phyloP scores from a whole-genome alignment of 2,797 vertebrate genomes.

The Phalanger gymnotis region DNA sequence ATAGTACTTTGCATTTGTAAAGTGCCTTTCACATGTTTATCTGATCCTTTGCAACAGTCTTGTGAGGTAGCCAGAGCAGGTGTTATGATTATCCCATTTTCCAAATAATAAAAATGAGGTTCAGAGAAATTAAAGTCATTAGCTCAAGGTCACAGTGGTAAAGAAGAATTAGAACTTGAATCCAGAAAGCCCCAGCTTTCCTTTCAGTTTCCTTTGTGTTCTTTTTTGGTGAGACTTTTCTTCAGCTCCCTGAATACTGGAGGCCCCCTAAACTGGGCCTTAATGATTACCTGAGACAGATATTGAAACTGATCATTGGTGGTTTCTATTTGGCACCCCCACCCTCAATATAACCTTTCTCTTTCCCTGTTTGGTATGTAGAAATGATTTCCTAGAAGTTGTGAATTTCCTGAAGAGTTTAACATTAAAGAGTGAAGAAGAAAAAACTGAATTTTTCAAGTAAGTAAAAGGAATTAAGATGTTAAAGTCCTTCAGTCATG shows the following conservation, averaged over 20 bases:
- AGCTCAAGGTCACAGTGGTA: not conserved
- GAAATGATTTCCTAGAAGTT: slow-evolving; percentile 98
- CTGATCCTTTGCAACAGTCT: not conserved
- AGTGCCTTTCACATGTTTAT: not conserved
- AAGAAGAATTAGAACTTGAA: not conserved
- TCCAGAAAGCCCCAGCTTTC: not conserved
- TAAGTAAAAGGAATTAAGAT: slow-evolving; percentile 84
- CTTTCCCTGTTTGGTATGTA: slow-evolving; percentile 76
- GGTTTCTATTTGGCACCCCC: not conserved
- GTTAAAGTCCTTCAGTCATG: not conserved
- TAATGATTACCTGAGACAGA: not conserved
- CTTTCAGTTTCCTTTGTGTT: not conserved
- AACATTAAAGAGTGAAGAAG: slow-evolving; percentile 96
- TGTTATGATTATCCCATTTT: not conserved
- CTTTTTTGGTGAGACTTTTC: not conserved
- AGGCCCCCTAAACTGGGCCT: not conserved
- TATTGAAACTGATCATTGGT: not conserved
- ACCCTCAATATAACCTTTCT: not conserved
- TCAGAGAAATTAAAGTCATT: not conserved
- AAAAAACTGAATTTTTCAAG: slow-evolving; percentile 99
- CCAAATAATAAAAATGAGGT: not conserved
- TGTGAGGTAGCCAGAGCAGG: not conserved
- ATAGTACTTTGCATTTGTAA: not conserved
- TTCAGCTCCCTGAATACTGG: not conserved
- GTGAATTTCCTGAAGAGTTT: slow-evolving; percentile 97